Evolutionary conservation across 2,113 vertebrate species (phyloP), one percentile per base, ranked within the genome.

Genomic region (Cavia porcellus): DNA sequence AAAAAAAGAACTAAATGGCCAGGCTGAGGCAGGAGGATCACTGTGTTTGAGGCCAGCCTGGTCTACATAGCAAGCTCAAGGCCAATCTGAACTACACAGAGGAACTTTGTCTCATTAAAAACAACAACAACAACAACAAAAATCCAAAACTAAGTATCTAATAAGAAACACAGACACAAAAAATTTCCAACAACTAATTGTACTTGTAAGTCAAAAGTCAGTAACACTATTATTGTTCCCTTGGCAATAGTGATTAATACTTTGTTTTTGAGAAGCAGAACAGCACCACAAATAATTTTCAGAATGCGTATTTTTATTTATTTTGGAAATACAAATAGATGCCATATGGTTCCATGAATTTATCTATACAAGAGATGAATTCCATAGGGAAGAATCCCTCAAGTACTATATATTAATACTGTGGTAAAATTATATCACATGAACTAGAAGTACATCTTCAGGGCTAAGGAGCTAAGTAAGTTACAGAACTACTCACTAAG

Each of bases 271-370:
- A 97, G 38, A 35, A 96, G 20, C 32, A 81, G 82, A 74, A 84
- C 4, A 62, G 30, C 5, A 81, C 5, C 42, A 86, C 42, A 96
- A 95, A 45, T 91, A 81, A 82, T 52, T 94, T 94, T 93, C 45
- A 92, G 55, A 92, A 92, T 9, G 87, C 90, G 70, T 59, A 92
- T 89, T 90, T 83, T 92, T 66, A 90, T 92, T 93, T 91, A 96
- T 52, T 95, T 90, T 94, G 25, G 72, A 97, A 94, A 96, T 90
- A 84, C 24, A 92, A 87, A 89, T 3, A 90, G 32, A 92, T 61
- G 86, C 87, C 55, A 90, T 25, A 52, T 64, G 24, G 66, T 91
- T 50, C 75, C 15, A 93, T 75, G 45, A 95, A 91, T 89, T 94
- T 86, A 94, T 32, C 50, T 74, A 59, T 55, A 50, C 25, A 93